Base-by-base conservation (phyloP, 2,113 vertebrate species). In the Callocephalon fimbriatum region DNA sequence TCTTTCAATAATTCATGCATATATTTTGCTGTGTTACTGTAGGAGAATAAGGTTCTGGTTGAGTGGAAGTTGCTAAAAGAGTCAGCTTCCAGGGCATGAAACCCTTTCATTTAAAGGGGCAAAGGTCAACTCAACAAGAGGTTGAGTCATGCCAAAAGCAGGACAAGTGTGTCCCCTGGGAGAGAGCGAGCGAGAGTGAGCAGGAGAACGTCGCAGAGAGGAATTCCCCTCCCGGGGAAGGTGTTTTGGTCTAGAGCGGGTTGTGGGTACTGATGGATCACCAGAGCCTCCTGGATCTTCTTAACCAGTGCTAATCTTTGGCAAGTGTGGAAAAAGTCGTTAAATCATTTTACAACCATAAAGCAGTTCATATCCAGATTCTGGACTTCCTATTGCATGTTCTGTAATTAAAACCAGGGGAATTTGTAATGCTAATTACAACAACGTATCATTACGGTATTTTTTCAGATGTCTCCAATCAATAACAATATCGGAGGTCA, bases 1-100 rank as follows among this genome's bases (percentile, higher is more conserved):
- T 91, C 77, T 93, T 95, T 45, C 88, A 92, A 68, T 68, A 95
- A 91, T 72, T 81, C 91, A 81, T 66, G 53, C 56, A 91, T 37
- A 32, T 91, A 73, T 95, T 96, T 75, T 82, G 26, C 73, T 65
- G 25, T 42, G 37, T 58, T 93, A 32, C 90, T 89, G 48, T 58
- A 77, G 70, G 40, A 89, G 86, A 89, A 91, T 27, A 78, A 94
- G 31, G 80, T 65, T 97, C 80, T 65, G 86, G 86, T 76, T 89
- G 94, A 95, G 86, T 97, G 93, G 94, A 97, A 93, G 83, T 94
- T 45, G 17, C 94, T 96, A 90, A 91, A 93, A 96, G 48, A 89
- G 66, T 19, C 70, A 20, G 95, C 42, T 97, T 97, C 97, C 97
- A 97, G 95, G 95, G 93, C 97, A 97, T 29, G 91, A 94, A 95